These are phyloP conservation scores for Myiothlypis chrysogaster DNA, from an alignment of 2,797 vertebrate genomes.

Conservation along the genomic window DNA sequence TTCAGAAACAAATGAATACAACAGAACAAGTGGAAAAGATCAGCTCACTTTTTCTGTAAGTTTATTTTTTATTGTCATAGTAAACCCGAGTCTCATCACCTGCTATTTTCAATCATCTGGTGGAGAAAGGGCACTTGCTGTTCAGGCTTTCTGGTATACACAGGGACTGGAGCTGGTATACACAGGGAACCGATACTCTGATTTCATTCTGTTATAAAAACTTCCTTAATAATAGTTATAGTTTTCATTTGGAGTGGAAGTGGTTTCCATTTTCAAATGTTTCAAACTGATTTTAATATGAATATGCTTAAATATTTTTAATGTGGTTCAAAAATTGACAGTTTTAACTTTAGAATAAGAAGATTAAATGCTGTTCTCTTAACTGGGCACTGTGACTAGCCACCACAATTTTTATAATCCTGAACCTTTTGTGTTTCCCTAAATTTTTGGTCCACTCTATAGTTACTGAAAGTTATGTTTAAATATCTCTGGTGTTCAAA, in stretches of 20 bases:
- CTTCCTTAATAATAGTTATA: neutral
- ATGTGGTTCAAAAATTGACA: neutral
- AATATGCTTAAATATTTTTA: neutral
- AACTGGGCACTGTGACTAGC: neutral
- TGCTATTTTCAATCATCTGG: neutral
- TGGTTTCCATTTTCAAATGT: neutral
- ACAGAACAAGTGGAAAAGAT: neutral
- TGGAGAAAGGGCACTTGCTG: neutral
- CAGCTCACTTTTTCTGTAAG: neutral
- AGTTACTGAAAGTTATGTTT: neutral
- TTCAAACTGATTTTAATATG: neutral
- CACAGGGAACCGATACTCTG: neutral
- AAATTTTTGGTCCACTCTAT: neutral
- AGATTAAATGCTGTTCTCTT: neutral
- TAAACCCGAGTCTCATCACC: neutral
- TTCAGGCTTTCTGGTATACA: neutral
- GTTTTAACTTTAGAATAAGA: neutral
- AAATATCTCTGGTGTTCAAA: neutral
- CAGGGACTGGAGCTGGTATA: neutral
- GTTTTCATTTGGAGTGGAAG: neutral
- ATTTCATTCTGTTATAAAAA: neutral
- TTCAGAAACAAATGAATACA: constrained; percentile 11
- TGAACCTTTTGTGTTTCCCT: neutral
- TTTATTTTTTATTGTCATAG: neutral
- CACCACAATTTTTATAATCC: neutral